Percentiles rank a stretch among this genome's conserved stretches.
These are phyloP conservation scores for Eonycteris spelaea DNA, from an alignment of 2,113 vertebrate species.

Conservation along the genomic window DNA sequence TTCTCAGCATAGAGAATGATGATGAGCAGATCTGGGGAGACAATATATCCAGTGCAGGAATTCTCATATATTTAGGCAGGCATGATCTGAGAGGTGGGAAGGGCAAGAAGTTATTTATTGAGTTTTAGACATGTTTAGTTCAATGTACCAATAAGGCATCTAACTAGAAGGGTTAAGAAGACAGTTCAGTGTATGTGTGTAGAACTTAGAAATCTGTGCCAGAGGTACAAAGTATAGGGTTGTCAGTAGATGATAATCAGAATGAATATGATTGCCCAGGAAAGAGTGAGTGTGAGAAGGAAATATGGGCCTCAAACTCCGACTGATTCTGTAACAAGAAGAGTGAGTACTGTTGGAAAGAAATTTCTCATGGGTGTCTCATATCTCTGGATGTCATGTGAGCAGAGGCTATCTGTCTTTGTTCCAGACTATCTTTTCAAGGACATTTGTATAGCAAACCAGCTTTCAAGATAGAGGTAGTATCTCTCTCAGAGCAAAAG, in stretches of 20 bases:
- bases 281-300: background rate
- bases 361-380: background rate
- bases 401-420: background rate
- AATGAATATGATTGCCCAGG: background rate
- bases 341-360: background rate
- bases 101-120: background rate
- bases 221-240: background rate
- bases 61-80: background rate
- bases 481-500: background rate
- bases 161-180: background rate
- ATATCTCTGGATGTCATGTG: background rate
- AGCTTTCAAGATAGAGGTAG: background rate
- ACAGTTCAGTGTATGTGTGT: background rate
- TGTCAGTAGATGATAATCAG: background rate
- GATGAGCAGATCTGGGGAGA: background rate
- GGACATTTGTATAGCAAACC: background rate
- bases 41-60: background rate
- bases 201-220: background rate
- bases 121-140: background rate
- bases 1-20: background rate
- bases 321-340: background rate
- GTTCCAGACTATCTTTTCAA: background rate
- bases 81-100: background rate
- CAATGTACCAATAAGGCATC: background rate
- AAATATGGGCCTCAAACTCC: background rate